Evolutionary conservation across 2,797 vertebrate species (phyloP).

Genomic region (Myripristis jacobus): DNA sequence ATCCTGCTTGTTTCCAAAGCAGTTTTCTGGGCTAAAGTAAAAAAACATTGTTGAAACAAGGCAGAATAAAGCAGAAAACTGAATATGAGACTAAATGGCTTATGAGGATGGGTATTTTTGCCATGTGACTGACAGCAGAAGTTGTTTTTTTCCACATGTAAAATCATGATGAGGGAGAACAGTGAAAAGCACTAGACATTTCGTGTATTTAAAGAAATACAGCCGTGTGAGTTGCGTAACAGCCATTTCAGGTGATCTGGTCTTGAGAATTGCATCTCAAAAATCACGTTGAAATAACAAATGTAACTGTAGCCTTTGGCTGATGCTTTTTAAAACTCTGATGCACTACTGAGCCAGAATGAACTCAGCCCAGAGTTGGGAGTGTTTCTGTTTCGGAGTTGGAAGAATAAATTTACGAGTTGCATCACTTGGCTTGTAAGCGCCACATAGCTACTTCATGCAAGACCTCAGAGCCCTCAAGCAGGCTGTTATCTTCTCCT

Average conservation of each 20-base stretch:
- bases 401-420: slow-evolving; percentile 5
- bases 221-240: neutral
- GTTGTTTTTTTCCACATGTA: no score
- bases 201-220: neutral
- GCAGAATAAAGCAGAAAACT: no score
- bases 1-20: no score
- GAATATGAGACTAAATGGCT: no score
- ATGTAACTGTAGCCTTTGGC: neutral
- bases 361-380: slow-evolving; percentile 2
- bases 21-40: no score
- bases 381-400: neutral
- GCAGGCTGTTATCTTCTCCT: slow-evolving; percentile 8
- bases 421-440: slow-evolving; percentile 13
- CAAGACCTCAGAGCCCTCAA: neutral
- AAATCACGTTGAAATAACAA: neutral
- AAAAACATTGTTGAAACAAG: no score
- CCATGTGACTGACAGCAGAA: no score
- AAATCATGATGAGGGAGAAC: neutral
- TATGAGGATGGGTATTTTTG: no score
- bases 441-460: slow-evolving; percentile 15
- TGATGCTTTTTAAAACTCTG: slow-evolving; percentile 14
- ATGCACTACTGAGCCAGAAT: slow-evolving; percentile 2
- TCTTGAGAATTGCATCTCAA: neutral
- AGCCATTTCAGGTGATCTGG: slow-evolving; percentile 6
- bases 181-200: neutral